These are phyloP conservation scores for Alligator mississippiensis DNA, from an alignment of 2,113 vertebrate genomes.

Conservation along the genomic window DNA sequence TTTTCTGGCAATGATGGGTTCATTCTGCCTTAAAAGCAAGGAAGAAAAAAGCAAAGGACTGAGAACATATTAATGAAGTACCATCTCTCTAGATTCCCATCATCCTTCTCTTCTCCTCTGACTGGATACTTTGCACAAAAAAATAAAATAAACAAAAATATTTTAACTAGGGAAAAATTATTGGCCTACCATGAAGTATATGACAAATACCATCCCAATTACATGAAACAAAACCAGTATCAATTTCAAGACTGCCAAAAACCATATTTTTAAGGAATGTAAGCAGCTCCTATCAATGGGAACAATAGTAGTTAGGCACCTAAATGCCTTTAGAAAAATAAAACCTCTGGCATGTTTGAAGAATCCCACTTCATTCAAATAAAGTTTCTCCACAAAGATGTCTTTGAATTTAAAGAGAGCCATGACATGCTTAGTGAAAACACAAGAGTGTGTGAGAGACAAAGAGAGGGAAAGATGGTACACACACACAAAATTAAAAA, in stretches of 20 bases:
- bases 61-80: neutral
- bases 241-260: neutral
- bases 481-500: neutral
- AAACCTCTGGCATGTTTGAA: no score
- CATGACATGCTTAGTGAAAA: neutral
- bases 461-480: neutral
- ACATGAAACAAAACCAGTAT: neutral
- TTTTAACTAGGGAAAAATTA: neutral
- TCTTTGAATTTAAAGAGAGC: neutral
- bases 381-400: no score
- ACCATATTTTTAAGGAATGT: neutral
- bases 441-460: neutral
- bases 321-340: neutral
- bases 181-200: neutral
- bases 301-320: neutral
- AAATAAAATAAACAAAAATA: neutral
- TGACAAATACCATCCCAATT: accelerated
- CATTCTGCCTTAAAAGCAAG: no score
- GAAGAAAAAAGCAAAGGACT: neutral
- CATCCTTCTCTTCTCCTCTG: neutral
- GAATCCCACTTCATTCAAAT: no score
- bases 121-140: neutral
- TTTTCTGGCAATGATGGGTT: neutral
- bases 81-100: neutral
- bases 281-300: neutral